These are phyloP conservation scores for Camptogramma bilineatum DNA, from an alignment of 2,888 invertebrate species.

Conservation along the genomic window DNA sequence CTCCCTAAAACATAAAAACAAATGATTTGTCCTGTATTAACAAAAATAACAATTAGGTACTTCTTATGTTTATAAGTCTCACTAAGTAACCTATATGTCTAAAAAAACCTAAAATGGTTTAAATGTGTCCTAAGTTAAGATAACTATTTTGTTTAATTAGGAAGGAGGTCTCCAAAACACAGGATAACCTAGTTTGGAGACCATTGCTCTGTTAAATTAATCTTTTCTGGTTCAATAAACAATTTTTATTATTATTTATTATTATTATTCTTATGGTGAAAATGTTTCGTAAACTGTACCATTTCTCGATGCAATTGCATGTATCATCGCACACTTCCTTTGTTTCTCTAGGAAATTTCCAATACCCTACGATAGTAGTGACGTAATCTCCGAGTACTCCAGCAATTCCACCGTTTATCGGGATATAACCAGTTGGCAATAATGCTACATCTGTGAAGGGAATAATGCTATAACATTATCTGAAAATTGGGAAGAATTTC, in stretches of 20 bases:
- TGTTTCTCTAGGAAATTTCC: conserved; percentile 59
- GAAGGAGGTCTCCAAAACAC: too few relatives aligned
- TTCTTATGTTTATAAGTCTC: too few relatives aligned
- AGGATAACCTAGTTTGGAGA: too few relatives aligned
- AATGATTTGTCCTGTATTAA: not conserved
- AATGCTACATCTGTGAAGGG: conserved; percentile 55
- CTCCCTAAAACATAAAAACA: conserved; percentile 60
- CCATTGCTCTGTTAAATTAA: too few relatives aligned
- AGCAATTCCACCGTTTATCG: conserved; percentile 63
- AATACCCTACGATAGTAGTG: conserved; percentile 58
- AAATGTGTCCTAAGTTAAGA: too few relatives aligned
- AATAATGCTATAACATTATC: not conserved
- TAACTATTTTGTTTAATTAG: too few relatives aligned
- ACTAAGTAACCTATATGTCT: too few relatives aligned
- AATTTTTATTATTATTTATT: too few relatives aligned
- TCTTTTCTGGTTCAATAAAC: too few relatives aligned
- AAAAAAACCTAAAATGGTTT: too few relatives aligned
- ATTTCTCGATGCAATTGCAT: conserved; percentile 68
- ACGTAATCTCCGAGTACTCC: conserved; percentile 47
- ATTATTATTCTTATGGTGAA: not conserved
- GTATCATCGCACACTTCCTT: conserved; percentile 56
- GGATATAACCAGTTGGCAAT: conserved; percentile 68
- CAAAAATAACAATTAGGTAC: too few relatives aligned
- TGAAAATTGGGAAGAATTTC: too few relatives aligned
- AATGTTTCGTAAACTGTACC: conserved; percentile 51